Evolutionary conservation across 2,888 invertebrate genomes (phyloP).

Genomic region (Ormyrus rosae): DNA sequence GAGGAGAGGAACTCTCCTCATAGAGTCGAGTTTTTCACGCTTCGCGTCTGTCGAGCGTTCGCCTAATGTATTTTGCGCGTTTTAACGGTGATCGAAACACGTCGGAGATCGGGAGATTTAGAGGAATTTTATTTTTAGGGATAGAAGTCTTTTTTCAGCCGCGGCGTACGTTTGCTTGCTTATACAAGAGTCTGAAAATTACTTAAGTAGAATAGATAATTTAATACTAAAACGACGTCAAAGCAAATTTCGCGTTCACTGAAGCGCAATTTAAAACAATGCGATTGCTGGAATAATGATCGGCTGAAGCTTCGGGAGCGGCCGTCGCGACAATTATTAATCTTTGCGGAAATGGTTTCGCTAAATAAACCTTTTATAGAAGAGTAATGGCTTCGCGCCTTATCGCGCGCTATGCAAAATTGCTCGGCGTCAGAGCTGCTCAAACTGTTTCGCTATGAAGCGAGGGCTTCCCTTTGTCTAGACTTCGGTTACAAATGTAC

Average conservation of each 20-base stretch:
- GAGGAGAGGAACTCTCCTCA: too few relatives aligned
- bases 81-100: not conserved
- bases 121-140: not conserved
- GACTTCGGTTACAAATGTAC: constrained; percentile 68
- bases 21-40: constrained; percentile 7
- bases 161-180: not conserved
- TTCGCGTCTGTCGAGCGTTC: not conserved
- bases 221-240: too few relatives aligned
- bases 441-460: not conserved
- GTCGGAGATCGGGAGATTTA: not conserved
- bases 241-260: too few relatives aligned
- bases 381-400: constrained; percentile 38
- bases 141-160: not conserved
- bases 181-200: not conserved
- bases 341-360: constrained; percentile 24
- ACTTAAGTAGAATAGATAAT: too few relatives aligned
- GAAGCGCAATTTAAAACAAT: too few relatives aligned
- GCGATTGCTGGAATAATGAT: too few relatives aligned
- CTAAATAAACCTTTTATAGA: constrained; percentile 44
- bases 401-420: constrained; percentile 43
- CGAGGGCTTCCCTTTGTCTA: constrained; percentile 64
- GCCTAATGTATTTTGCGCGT: constrained; percentile 39
- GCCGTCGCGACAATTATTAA: constrained; percentile 6
- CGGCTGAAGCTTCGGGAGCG: too few relatives aligned
- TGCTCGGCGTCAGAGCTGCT: constrained; percentile 4